A percentile compares a stretch with the other conserved stretches of the same genome.
phyloP scores from a whole-genome alignment of 2,113 vertebrate species.

The Vidua macroura region DNA sequence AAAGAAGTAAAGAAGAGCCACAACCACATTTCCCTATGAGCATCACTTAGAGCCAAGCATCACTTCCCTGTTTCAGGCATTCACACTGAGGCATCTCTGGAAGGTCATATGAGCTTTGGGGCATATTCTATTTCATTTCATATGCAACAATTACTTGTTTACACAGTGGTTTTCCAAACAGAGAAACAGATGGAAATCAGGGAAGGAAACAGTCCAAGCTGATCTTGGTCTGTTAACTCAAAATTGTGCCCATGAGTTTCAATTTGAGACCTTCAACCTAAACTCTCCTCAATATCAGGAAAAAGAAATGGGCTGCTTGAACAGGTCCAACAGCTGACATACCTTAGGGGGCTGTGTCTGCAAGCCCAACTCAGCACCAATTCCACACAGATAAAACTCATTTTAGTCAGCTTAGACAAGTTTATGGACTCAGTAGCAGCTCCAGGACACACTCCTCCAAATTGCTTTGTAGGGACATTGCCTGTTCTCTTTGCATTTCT shows the following conservation, averaged over 20 bases:
- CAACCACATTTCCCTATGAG: neutral
- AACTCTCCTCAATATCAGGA: neutral
- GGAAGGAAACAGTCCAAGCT: neutral
- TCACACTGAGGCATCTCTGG: neutral
- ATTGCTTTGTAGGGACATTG: neutral
- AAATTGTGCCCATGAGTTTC: accelerated
- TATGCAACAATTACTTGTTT: neutral
- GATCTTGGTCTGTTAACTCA: neutral
- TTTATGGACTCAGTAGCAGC: neutral
- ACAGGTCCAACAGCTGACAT: neutral
- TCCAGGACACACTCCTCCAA: neutral
- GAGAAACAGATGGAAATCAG: neutral
- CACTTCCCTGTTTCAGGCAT: neutral
- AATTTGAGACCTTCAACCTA: neutral
- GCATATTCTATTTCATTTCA: neutral
- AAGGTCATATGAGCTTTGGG: neutral
- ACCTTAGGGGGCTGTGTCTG: neutral
- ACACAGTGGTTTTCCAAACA: neutral
- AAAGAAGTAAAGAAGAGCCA: neutral
- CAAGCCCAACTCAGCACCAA: neutral
- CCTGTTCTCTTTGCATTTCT: neutral
- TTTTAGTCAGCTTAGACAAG: neutral
- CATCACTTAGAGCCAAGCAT: neutral
- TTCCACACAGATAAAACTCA: neutral
- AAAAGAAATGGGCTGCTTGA: neutral